A percentile compares a stretch with the other conserved stretches of the same genome.
phyloP scores from a whole-genome alignment of 2,113 vertebrate species.

The Psilopsiagon aymara region DNA sequence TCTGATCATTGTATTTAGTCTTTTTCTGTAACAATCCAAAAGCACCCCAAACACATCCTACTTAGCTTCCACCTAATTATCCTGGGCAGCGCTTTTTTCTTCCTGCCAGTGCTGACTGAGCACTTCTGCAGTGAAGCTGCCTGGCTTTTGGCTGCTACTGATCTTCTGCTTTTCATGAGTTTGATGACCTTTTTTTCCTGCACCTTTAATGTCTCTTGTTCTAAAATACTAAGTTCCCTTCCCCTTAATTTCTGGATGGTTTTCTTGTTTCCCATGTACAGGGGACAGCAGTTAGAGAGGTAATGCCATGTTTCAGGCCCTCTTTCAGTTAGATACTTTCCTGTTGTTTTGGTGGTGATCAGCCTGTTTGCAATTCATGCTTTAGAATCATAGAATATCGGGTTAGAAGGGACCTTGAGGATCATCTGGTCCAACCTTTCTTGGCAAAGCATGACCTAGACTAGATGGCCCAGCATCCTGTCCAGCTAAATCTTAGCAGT shows the following conservation, averaged over 20 bases:
- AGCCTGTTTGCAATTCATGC: neutral
- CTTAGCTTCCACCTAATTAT: neutral
- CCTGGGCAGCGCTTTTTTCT: neutral
- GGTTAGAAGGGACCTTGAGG: neutral
- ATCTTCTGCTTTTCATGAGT: accelerated
- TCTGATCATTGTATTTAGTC: neutral
- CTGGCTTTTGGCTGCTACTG: accelerated
- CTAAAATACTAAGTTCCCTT: accelerated
- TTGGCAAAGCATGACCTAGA: neutral
- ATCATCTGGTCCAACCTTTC: neutral
- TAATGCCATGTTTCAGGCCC: accelerated
- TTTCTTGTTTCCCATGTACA: accelerated
- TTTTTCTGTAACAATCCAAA: neutral
- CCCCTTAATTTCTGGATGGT: neutral
- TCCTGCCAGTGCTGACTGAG: accelerated
- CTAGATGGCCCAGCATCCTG: neutral
- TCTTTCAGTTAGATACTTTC: accelerated
- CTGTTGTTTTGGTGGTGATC: no score
- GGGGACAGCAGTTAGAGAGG: neutral
- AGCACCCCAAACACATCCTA: neutral
- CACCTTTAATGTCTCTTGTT: neutral
- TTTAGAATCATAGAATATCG: neutral
- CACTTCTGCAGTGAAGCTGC: neutral
- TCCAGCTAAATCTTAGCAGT: neutral
- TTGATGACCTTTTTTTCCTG: neutral